Conservation (phyloP, 2,797 vertebrate species). For the Myiotriccus ornatus region DNA sequence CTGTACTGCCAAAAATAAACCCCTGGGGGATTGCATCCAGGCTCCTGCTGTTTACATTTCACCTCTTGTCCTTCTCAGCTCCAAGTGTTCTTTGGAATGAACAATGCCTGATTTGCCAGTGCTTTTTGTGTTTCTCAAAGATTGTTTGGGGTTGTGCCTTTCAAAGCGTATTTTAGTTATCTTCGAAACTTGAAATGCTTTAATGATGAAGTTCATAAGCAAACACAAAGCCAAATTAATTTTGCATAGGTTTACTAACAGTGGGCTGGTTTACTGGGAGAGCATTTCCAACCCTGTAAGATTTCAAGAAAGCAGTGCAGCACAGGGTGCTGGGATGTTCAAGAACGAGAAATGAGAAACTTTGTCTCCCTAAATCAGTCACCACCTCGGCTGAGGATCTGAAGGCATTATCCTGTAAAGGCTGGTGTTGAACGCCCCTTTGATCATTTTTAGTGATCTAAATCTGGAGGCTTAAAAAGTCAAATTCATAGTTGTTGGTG, state of each 20-base stretch:
- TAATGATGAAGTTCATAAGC: not conserved
- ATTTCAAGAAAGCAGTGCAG: not conserved
- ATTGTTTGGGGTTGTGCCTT: not conserved
- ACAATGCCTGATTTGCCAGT: not conserved
- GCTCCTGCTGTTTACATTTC: not conserved
- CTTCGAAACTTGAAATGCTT: not conserved
- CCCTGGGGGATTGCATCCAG: not conserved
- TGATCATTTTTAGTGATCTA: not conserved
- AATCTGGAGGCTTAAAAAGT: not conserved
- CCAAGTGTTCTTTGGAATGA: not conserved
- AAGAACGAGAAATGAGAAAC: not conserved
- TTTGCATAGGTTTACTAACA: not conserved
- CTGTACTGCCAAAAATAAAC: not conserved
- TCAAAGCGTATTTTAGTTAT: not conserved
- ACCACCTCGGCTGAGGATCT: not conserved
- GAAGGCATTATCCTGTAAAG: not conserved
- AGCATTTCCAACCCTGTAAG: not conserved
- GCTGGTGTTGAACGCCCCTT: not conserved
- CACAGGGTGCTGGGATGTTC: not conserved
- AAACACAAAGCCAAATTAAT: not conserved
- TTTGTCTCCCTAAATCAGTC: not conserved
- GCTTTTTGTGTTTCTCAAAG: not conserved
- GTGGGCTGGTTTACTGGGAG: not conserved
- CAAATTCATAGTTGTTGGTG: not conserved
- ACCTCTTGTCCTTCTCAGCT: not conserved